Conservation (phyloP, 2,888 invertebrate species). For the Coelopa pilipes region DNA sequence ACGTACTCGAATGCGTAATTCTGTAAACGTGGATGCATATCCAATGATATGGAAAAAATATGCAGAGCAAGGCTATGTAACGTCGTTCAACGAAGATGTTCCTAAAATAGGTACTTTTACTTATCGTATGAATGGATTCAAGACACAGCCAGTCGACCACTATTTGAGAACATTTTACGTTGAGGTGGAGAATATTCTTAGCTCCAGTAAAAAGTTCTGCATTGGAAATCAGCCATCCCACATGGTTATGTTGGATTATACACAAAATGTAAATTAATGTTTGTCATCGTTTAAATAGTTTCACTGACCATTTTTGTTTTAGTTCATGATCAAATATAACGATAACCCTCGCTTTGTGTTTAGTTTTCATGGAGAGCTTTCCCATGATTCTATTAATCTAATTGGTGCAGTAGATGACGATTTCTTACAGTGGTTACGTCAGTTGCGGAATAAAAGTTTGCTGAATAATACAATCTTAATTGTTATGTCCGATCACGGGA, state of each 20-base stretch:
- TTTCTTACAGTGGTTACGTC: conserved; percentile 73
- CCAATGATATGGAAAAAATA: conserved; percentile 89
- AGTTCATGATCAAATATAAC: conserved; percentile 73
- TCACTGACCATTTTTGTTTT: conserved; percentile 1
- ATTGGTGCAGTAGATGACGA: conserved; percentile 83
- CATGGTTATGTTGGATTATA: conserved; percentile 73
- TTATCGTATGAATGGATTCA: conserved; percentile 88
- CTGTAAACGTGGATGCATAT: conserved; percentile 78
- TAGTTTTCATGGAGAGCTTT: conserved; percentile 88
- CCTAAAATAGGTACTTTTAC: conserved; percentile 88
- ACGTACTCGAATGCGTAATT: conserved; percentile 74
- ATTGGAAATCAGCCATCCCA: conserved; percentile 80
- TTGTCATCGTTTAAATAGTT: not conserved
- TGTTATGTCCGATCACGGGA: conserved; percentile 94
- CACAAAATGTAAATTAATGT: conserved; percentile 71
- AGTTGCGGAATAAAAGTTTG: conserved; percentile 71
- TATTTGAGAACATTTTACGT: conserved; percentile 86
- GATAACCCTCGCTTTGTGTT: conserved; percentile 83
- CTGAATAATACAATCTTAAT: conserved; percentile 85
- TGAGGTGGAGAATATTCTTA: conserved; percentile 72
- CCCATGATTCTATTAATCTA: conserved; percentile 86
- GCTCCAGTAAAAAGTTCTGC: conserved; percentile 73
- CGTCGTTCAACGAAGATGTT: conserved; percentile 89
- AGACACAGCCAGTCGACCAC: conserved; percentile 86
- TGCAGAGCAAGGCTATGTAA: conserved; percentile 76